Percentiles rank a stretch among this genome's conserved stretches.
phyloP scores from a whole-genome alignment of 1,140 invertebrate genomes.

The Catajapyx aquilonaris region DNA sequence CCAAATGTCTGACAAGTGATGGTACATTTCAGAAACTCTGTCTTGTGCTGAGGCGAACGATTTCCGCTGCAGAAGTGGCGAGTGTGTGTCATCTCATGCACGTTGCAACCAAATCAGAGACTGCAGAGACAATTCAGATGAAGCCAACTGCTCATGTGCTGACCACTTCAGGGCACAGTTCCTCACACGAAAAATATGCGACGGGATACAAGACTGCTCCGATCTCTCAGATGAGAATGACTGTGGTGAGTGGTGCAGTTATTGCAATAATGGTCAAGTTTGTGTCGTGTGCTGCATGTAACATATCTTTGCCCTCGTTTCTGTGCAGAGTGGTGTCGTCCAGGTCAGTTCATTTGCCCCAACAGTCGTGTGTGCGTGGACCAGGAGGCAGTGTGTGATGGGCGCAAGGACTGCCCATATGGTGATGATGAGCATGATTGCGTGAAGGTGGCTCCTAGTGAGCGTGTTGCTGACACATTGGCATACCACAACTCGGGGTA shows the following conservation, averaged over 20 bases:
- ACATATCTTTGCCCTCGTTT: conserved; percentile 1
- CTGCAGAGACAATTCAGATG: conserved; percentile 46
- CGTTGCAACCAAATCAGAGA: conserved; percentile 54
- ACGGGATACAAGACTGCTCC: conserved; percentile 54
- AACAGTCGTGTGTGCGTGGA: conserved; percentile 45
- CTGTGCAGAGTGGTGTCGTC: conserved; percentile 44
- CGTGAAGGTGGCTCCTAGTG: conserved; percentile 22
- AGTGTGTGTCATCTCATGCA: conserved; percentile 38
- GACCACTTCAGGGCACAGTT: conserved; percentile 47
- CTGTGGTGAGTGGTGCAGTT: conserved; percentile 34
- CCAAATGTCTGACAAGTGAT: not conserved
- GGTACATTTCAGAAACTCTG: not conserved
- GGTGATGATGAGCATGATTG: conserved; percentile 64
- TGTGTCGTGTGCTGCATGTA: not conserved
- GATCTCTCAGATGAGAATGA: conserved; percentile 58
- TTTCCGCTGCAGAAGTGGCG: conserved; percentile 32
- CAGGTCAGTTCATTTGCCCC: conserved; percentile 49
- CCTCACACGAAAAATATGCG: conserved; percentile 51
- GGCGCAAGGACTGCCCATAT: conserved; percentile 47
- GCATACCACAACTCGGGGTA: conserved; percentile 22
- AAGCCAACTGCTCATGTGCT: conserved; percentile 48
- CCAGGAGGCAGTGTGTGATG: conserved; percentile 44
- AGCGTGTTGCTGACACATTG: conserved; percentile 19
- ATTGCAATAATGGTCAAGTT: not conserved
- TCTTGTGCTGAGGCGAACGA: too few relatives aligned